These are phyloP conservation scores for Pseudoatta argentina DNA, from an alignment of 1,140 invertebrate species.

Conservation along the genomic window DNA sequence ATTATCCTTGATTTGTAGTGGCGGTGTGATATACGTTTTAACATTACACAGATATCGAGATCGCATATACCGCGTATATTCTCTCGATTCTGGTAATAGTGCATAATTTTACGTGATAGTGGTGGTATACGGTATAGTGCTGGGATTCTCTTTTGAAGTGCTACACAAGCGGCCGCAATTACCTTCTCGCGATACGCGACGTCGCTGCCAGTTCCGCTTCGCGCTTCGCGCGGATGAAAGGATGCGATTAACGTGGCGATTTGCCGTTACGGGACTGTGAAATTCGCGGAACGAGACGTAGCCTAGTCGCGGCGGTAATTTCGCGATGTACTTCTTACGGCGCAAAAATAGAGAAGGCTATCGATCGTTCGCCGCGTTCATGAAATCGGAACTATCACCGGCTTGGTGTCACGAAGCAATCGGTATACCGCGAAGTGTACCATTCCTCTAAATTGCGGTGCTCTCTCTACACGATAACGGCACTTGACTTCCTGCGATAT, in stretches of 20 bases:
- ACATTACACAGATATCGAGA: constrained; percentile 1
- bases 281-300: neutral
- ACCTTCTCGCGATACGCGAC: constrained; percentile 43
- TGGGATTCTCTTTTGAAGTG: constrained; percentile 38
- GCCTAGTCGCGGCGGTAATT: constrained; percentile 32
- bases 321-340: constrained; percentile 14
- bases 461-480: constrained; percentile 27
- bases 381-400: constrained; percentile 20
- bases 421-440: constrained; percentile 50
- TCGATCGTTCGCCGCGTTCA: constrained; percentile 29
- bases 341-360: constrained; percentile 15
- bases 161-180: constrained; percentile 43
- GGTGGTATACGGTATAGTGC: neutral
- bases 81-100: constrained; percentile 6
- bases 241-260: constrained; percentile 58
- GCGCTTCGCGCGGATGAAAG: constrained; percentile 28
- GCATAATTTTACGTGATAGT: constrained; percentile 15
- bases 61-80: neutral
- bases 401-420: constrained; percentile 29
- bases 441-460: constrained; percentile 42
- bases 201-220: constrained; percentile 25
- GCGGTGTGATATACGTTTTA: neutral
- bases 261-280: constrained; percentile 8
- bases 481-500: neutral
- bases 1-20: neutral